phyloP scores from a whole-genome alignment of 1,140 invertebrate species.

The Lamellibrachia luymesi region DNA sequence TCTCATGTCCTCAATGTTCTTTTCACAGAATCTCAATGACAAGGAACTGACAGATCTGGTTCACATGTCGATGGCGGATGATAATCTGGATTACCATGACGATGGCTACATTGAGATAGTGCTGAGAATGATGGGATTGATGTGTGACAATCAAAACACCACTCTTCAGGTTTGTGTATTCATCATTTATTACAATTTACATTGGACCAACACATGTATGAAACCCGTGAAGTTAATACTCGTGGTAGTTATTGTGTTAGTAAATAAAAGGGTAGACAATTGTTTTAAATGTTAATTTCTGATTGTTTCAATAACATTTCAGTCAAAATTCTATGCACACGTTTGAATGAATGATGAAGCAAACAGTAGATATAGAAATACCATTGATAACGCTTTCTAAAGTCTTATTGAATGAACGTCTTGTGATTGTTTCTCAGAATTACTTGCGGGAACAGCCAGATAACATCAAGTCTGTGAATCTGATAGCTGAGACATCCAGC shows the following conservation, averaged over 20 bases:
- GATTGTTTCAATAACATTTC: too few species aligned
- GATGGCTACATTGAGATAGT: slow-evolving; percentile 43
- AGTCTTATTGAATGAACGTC: not conserved
- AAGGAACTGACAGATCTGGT: slow-evolving; percentile 33
- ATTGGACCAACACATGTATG: too few species aligned
- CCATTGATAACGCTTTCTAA: not conserved
- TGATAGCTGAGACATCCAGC: slow-evolving; percentile 45
- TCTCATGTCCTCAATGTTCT: not conserved
- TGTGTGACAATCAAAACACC: slow-evolving; percentile 54
- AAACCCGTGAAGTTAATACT: too few species aligned
- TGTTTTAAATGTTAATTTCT: too few species aligned
- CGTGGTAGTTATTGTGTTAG: too few species aligned
- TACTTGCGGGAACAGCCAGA: slow-evolving; percentile 52
- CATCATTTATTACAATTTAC: not conserved
- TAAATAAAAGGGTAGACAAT: too few species aligned
- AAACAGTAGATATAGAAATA: too few species aligned
- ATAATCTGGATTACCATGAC: slow-evolving; percentile 31
- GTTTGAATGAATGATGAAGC: too few species aligned
- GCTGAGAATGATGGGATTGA: slow-evolving; percentile 47
- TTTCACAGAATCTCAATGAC: slow-evolving; percentile 30
- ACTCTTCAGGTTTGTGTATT: slow-evolving; percentile 43
- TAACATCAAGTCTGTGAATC: slow-evolving; percentile 52
- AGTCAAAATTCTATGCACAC: too few species aligned
- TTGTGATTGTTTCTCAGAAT: slow-evolving; percentile 12
- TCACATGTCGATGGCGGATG: slow-evolving; percentile 28